A percentile compares a stretch with the other conserved stretches of the same genome.
Conservation (phyloP, 2,797 vertebrate species). For the Enteromius trimaculatus region DNA sequence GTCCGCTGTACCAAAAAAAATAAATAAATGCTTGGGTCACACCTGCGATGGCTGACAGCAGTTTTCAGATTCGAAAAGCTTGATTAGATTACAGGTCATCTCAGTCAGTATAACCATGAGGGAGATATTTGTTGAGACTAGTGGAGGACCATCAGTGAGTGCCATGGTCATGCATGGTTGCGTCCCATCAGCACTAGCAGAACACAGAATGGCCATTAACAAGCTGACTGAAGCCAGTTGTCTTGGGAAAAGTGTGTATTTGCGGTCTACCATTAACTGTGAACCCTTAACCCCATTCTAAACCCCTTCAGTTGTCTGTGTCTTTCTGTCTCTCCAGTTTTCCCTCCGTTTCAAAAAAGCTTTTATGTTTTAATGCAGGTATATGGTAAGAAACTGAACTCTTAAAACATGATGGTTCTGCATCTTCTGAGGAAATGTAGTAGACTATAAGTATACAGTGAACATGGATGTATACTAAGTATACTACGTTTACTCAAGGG, state of each 20-base stretch:
- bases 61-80: not conserved
- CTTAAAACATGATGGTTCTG: constrained; percentile 13
- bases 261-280: constrained; percentile 38
- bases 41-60: constrained; percentile 12
- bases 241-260: constrained; percentile 43
- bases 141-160: constrained; percentile 2
- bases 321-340: not conserved
- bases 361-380: not conserved
- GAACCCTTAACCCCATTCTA: constrained; percentile 42
- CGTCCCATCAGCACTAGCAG: not conserved
- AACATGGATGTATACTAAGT: constrained; percentile 80
- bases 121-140: constrained; percentile 6
- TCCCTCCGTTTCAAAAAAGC: not conserved
- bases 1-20: not conserved
- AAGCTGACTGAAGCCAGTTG: constrained; percentile 17
- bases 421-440: constrained; percentile 80
- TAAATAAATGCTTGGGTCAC: not conserved
- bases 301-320: constrained; percentile 47
- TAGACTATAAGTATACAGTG: constrained; percentile 81
- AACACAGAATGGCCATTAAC: constrained; percentile 54
- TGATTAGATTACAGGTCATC: constrained; percentile 26
- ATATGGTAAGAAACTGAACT: not conserved
- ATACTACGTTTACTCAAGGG: constrained; percentile 81
- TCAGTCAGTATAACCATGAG: not conserved
- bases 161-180: constrained; percentile 1